phyloP scores from a whole-genome alignment of 2,888 invertebrate genomes.

The Ctenicera cuprea region DNA sequence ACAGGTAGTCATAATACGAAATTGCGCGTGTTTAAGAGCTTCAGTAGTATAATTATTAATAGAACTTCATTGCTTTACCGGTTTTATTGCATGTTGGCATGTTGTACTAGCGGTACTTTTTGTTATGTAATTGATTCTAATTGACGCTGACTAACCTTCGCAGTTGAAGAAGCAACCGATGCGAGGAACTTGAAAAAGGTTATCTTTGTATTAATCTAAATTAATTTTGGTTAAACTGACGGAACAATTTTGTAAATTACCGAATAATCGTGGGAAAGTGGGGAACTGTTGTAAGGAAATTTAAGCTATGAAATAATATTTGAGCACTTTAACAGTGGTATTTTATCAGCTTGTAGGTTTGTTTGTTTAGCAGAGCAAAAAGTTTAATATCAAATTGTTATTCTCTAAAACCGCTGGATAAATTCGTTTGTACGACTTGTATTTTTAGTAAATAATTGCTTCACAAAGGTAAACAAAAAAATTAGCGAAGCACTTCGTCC shows the following conservation, averaged over 20 bases:
- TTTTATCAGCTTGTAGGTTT: no score
- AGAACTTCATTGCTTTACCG: conserved; percentile 10
- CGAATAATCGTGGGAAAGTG: not conserved
- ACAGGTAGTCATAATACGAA: not conserved
- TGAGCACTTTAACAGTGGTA: no score
- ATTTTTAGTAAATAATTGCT: no score
- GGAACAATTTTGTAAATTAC: conserved; percentile 9
- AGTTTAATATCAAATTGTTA: no score
- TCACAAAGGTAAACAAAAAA: no score
- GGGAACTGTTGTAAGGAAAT: not conserved
- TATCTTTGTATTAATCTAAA: conserved; percentile 4
- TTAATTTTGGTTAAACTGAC: conserved; percentile 21
- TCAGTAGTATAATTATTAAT: not conserved
- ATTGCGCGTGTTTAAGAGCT: not conserved
- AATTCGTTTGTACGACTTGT: no score
- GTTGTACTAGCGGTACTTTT: conserved; percentile 28
- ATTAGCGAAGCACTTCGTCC: no score
- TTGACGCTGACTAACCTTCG: conserved; percentile 12
- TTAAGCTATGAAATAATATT: no score
- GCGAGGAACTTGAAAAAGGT: not conserved
- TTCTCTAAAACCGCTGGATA: no score
- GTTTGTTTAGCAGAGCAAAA: no score
- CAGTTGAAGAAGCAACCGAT: conserved; percentile 5
- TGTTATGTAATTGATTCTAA: conserved; percentile 23
- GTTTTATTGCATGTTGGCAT: conserved; percentile 20